Conservation (phyloP, 2,113 vertebrate genomes). For the Vulpes vulpes region DNA sequence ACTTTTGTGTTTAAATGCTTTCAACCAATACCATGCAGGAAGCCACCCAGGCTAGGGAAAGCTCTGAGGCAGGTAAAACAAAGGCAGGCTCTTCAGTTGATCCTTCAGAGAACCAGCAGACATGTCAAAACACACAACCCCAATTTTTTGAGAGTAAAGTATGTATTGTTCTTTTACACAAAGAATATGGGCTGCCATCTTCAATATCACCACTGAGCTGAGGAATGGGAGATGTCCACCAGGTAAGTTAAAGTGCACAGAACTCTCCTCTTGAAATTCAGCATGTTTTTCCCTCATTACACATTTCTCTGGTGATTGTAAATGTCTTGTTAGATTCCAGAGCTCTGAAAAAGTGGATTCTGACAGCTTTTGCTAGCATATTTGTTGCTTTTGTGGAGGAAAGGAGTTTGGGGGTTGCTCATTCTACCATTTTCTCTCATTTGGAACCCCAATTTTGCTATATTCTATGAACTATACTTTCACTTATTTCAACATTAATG, state of each 20-base stretch:
- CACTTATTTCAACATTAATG: neutral
- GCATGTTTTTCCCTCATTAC: neutral
- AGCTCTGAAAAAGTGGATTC: neutral
- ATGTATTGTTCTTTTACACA: neutral
- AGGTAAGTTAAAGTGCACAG: neutral
- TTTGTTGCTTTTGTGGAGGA: neutral
- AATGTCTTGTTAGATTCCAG: neutral
- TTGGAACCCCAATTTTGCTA: neutral
- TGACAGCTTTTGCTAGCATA: neutral
- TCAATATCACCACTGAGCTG: neutral
- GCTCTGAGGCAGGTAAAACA: neutral
- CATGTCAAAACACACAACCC: neutral
- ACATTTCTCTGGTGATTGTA: neutral
- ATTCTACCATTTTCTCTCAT: neutral
- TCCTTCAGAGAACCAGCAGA: neutral
- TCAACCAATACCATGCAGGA: neutral
- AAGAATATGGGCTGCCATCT: neutral
- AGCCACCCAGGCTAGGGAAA: neutral
- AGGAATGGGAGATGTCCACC: neutral
- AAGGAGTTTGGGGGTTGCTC: neutral
- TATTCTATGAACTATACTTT: neutral
- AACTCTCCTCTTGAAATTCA: neutral
- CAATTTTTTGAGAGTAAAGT: neutral
- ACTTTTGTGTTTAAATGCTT: neutral
- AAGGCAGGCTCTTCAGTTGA: neutral